These are phyloP conservation scores for Adineta ricciae DNA, from an alignment of 2,888 invertebrate species.

Conservation along the genomic window DNA sequence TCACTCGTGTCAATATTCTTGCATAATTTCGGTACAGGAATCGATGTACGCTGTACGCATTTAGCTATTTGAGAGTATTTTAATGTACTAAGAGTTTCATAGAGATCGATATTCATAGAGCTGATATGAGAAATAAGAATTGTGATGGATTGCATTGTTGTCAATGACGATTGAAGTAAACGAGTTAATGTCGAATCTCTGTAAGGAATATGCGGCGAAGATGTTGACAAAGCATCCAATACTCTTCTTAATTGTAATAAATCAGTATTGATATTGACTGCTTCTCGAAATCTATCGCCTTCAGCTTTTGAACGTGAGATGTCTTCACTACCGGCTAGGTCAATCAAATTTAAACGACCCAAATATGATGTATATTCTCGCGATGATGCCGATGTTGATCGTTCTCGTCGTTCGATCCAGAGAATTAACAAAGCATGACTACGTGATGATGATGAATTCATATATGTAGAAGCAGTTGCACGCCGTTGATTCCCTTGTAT, in stretches of 20 bases:
- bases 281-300: conserved; percentile 6
- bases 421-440: conserved; percentile 16
- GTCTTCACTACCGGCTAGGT: conserved; percentile 6
- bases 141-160: neutral
- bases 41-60: neutral
- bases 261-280: conserved; percentile 7
- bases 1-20: conserved; percentile 11
- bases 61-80: conserved; percentile 11
- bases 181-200: conserved; percentile 6
- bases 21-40: neutral
- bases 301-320: conserved; percentile 17
- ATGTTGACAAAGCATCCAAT: neutral
- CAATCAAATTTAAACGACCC: conserved; percentile 20
- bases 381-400: neutral
- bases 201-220: neutral
- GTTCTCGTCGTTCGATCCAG: conserved; percentile 13
- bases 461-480: neutral
- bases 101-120: neutral
- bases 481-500: neutral
- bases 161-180: conserved; percentile 17
- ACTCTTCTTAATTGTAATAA: conserved; percentile 21
- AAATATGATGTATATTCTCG: conserved; percentile 13
- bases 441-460: conserved; percentile 20
- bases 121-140: conserved; percentile 1
- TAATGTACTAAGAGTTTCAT: neutral